Evolutionary conservation across 2,888 invertebrate genomes (phyloP).

Genomic region (Lycocerus yunnanus): DNA sequence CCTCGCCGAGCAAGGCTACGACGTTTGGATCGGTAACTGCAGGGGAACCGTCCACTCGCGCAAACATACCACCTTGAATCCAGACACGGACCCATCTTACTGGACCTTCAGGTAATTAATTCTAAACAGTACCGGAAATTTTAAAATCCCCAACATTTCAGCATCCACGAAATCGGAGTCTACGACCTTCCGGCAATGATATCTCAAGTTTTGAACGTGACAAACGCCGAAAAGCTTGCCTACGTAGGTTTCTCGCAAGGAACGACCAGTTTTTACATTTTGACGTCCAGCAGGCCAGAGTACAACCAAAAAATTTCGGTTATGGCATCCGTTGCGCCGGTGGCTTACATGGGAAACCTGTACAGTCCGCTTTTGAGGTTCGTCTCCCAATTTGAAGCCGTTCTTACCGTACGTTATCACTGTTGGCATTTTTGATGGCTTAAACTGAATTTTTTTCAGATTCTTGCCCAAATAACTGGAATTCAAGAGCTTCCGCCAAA

Average conservation of each 20-base stretch:
- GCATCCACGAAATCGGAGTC: conserved; percentile 78
- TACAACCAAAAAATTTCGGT: conserved; percentile 64
- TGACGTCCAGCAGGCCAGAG: conserved; percentile 61
- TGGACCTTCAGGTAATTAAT: conserved; percentile 52
- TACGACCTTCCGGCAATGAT: conserved; percentile 79
- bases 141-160: conserved; percentile 42
- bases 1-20: conserved; percentile 57
- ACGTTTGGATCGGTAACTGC: conserved; percentile 65
- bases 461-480: conserved; percentile 20
- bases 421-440: background rate
- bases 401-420: background rate
- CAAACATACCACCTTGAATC: conserved; percentile 54
- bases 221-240: conserved; percentile 62
- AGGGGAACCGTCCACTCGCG: conserved; percentile 63
- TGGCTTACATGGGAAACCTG: conserved; percentile 60
- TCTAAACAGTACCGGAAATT: no score
- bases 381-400: conserved; percentile 20
- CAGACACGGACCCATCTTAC: conserved; percentile 45
- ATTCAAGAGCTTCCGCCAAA: conserved; percentile 31
- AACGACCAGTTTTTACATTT: conserved; percentile 66
- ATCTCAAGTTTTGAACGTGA: conserved; percentile 63
- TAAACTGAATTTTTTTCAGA: conserved; percentile 17
- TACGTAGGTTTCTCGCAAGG: conserved; percentile 75
- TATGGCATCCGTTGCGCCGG: conserved; percentile 66
- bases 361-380: conserved; percentile 56